Percentiles rank a stretch among this genome's conserved stretches.
Evolutionary conservation across 2,113 vertebrate genomes (phyloP).

Genomic region (Clinocottus analis): DNA sequence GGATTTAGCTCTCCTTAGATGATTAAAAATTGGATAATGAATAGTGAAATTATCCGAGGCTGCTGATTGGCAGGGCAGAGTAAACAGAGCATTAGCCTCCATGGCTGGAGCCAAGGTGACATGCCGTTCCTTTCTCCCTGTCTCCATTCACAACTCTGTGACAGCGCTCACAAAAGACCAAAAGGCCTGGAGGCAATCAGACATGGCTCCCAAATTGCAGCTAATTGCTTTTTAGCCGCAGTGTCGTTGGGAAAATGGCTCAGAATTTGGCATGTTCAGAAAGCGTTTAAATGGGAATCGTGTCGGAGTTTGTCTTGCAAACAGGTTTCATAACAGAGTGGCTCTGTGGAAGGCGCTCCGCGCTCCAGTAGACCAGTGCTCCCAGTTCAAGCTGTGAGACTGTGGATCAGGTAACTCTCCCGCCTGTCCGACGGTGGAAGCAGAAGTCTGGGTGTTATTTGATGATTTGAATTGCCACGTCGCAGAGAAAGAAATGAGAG

Average conservation of each 20-base stretch:
- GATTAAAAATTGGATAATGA: conserved; percentile 68
- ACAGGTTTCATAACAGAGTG: conserved; percentile 55
- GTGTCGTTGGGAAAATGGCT: conserved; percentile 54
- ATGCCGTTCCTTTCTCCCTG: conserved; percentile 61
- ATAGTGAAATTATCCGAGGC: conserved; percentile 31
- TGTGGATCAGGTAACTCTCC: conserved; percentile 35
- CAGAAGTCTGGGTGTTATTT: not conserved
- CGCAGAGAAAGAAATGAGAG: not conserved
- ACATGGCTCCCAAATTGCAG: conserved; percentile 66
- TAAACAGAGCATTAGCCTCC: conserved; percentile 63
- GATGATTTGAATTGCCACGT: not conserved
- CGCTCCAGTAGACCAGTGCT: conserved; percentile 39
- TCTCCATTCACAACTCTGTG: conserved; percentile 64
- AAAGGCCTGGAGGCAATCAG: conserved; percentile 52
- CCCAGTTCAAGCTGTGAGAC: conserved; percentile 25
- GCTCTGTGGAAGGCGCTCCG: conserved; percentile 26
- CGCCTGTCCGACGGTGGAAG: conserved; percentile 11
- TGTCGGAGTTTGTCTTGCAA: conserved; percentile 34
- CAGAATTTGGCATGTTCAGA: conserved; percentile 35
- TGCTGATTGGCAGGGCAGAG: conserved; percentile 63
- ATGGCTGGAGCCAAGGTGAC: conserved; percentile 56
- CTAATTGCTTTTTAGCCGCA: conserved; percentile 64
- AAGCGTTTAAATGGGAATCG: conserved; percentile 9
- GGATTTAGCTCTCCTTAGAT: conserved; percentile 17
- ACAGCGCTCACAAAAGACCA: conserved; percentile 54